Percentiles rank a stretch among this genome's conserved stretches.
Conservation (phyloP, 2,888 invertebrate genomes). For the Frankliniella intonsa region DNA sequence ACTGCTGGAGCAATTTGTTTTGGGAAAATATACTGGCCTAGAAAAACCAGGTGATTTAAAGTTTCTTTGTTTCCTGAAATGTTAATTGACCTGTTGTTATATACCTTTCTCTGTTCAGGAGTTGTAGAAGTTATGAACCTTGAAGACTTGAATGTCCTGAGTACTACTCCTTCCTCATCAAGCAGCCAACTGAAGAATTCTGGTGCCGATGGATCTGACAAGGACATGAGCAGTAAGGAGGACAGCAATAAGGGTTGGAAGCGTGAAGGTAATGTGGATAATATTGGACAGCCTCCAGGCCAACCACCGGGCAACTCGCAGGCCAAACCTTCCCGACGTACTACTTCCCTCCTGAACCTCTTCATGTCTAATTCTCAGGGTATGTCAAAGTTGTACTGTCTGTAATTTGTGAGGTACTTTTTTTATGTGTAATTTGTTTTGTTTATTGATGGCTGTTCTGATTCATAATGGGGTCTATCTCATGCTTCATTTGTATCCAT, state of each 20-base stretch:
- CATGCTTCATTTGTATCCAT: not conserved
- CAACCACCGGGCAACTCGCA: slow-evolving; percentile 38
- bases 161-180: slow-evolving; percentile 29
- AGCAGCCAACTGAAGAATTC: slow-evolving; percentile 34
- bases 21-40: slow-evolving; percentile 86
- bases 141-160: not conserved
- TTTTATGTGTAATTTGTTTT: not conserved
- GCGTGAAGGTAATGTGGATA: slow-evolving; percentile 58
- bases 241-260: slow-evolving; percentile 53
- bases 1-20: slow-evolving; percentile 84
- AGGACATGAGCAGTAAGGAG: slow-evolving; percentile 39
- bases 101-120: not conserved
- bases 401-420: not conserved
- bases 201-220: slow-evolving; percentile 44
- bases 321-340: slow-evolving; percentile 79
- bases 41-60: slow-evolving; percentile 76
- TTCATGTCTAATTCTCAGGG: slow-evolving; percentile 95
- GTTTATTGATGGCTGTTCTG: not conserved
- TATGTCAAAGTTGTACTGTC: slow-evolving; percentile 46
- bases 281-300: slow-evolving; percentile 43
- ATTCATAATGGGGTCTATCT: not conserved
- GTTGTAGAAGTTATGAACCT: not conserved
- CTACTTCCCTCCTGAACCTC: slow-evolving; percentile 90
- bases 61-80: not conserved
- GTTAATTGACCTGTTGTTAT: slow-evolving; percentile 45